A percentile compares a stretch with the other conserved stretches of the same genome.
Evolutionary conservation across 2,797 vertebrate species (phyloP).

Genomic region (Sternarchorhynchus goeldii): DNA sequence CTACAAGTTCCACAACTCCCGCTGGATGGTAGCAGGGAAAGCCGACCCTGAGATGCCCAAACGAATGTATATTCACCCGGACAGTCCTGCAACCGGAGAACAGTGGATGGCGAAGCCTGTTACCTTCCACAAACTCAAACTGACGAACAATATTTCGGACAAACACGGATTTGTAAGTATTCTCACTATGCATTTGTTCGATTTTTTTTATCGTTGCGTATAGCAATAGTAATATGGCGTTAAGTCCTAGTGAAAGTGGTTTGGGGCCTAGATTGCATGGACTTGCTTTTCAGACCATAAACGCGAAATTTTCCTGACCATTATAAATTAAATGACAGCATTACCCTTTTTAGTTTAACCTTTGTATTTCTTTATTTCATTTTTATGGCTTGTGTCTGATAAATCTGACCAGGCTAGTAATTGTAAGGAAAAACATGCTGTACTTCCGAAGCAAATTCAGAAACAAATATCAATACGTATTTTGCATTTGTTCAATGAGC

Average conservation of each 20-base stretch:
- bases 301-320: no score
- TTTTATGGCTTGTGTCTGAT: neutral
- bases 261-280: no score
- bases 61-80: constrained; percentile 97
- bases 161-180: constrained; percentile 98
- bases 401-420: neutral
- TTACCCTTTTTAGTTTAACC: no score
- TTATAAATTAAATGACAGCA: neutral
- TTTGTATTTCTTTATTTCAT: neutral
- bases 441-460: no score
- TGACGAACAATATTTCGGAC: constrained; percentile 96
- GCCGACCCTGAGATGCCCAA: constrained; percentile 98
- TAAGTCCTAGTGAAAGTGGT: neutral
- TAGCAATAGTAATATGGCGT: neutral
- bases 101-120: constrained; percentile 99
- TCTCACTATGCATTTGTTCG: neutral
- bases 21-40: constrained; percentile 94
- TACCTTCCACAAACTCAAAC: constrained; percentile 96
- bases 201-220: neutral
- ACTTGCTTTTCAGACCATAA: no score
- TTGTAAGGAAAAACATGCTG: no score
- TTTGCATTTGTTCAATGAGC: no score
- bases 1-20: constrained; percentile 95
- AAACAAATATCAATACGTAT: no score
- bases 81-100: constrained; percentile 93